Percentiles rank a stretch among this genome's conserved stretches.
These are phyloP conservation scores for Eilema griseolum DNA, from an alignment of 2,888 invertebrate genomes.

Conservation along the genomic window DNA sequence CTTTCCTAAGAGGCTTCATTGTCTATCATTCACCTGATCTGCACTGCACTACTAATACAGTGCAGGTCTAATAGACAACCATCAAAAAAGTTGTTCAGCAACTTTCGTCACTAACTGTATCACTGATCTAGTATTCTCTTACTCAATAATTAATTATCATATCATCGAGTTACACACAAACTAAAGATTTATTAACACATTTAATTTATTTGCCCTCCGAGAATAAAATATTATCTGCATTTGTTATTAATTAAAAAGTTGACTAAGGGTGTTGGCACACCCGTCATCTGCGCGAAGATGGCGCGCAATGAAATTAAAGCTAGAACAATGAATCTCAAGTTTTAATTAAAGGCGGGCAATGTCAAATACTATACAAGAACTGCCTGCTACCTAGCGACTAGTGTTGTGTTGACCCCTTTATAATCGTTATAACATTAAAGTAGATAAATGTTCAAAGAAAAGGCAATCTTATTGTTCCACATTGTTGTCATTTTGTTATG, in stretches of 20 bases:
- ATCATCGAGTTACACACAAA: not conserved
- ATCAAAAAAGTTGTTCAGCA: no score
- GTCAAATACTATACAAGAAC: constrained; percentile 46
- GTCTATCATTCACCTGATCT: no score
- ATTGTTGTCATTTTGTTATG: no score
- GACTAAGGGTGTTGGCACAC: constrained; percentile 43
- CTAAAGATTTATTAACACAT: constrained; percentile 13
- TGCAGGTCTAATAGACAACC: no score
- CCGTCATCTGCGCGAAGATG: constrained; percentile 58
- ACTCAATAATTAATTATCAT: no score
- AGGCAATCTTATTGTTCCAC: no score
- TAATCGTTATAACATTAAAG: constrained; percentile 7
- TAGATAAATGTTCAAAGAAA: no score
- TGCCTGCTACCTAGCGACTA: constrained; percentile 34
- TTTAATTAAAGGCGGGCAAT: constrained; percentile 75
- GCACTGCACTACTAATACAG: no score
- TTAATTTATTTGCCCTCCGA: constrained; percentile 33
- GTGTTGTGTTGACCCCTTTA: constrained; percentile 46
- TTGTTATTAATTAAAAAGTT: constrained; percentile 59
- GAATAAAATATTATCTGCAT: constrained; percentile 40
- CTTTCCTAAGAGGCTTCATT: no score
- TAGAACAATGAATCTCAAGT: constrained; percentile 69
- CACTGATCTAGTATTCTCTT: not conserved
- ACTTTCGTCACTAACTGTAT: no score
- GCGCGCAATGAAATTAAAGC: constrained; percentile 63